A percentile compares a stretch with the other conserved stretches of the same genome.
Conservation (phyloP, 2,888 invertebrate species). For the Clostera curtula region DNA sequence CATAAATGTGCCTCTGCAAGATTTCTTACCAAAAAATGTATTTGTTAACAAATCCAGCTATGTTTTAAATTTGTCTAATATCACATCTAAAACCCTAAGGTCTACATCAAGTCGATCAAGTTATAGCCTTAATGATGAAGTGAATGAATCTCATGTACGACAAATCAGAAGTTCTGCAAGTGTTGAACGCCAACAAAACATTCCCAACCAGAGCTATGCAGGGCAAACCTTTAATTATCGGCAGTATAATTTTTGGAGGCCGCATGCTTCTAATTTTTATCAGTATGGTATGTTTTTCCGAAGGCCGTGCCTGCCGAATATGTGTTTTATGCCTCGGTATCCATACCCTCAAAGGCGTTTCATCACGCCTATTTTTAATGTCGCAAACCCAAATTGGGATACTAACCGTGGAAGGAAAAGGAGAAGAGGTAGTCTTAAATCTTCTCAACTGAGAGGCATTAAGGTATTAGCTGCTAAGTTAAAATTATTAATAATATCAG, state of each 20-base stretch:
- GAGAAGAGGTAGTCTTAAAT: slow-evolving; percentile 17
- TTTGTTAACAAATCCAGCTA: slow-evolving; percentile 42
- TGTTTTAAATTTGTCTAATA: slow-evolving; percentile 35
- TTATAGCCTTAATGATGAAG: slow-evolving; percentile 38
- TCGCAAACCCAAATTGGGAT: slow-evolving; percentile 10
- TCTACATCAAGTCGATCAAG: slow-evolving; percentile 22
- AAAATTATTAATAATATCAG: slow-evolving; percentile 25
- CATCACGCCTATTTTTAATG: slow-evolving; percentile 13
- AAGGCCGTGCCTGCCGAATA: slow-evolving; percentile 27
- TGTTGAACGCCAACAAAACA: slow-evolving; percentile 14
- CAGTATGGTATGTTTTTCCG: slow-evolving; percentile 36
- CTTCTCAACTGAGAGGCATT: slow-evolving; percentile 34
- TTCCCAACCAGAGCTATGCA: slow-evolving; percentile 14
- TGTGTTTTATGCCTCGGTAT: slow-evolving; percentile 26
- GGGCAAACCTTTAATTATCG: slow-evolving; percentile 19
- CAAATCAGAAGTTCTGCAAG: slow-evolving; percentile 27
- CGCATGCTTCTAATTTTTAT: slow-evolving; percentile 28
- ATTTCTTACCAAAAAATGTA: slow-evolving; percentile 44
- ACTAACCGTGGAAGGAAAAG: slow-evolving; percentile 24
- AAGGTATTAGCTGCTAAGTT: slow-evolving; percentile 32
- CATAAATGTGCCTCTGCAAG: slow-evolving; percentile 39
- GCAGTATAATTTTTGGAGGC: slow-evolving; percentile 32
- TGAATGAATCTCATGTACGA: slow-evolving; percentile 34
- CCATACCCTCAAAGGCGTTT: slow-evolving; percentile 25
- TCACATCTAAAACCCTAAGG: slow-evolving; percentile 24